These are phyloP conservation scores for Drosophila sulfurigaster DNA, from an alignment of 1,140 invertebrate genomes.

Conservation along the genomic window DNA sequence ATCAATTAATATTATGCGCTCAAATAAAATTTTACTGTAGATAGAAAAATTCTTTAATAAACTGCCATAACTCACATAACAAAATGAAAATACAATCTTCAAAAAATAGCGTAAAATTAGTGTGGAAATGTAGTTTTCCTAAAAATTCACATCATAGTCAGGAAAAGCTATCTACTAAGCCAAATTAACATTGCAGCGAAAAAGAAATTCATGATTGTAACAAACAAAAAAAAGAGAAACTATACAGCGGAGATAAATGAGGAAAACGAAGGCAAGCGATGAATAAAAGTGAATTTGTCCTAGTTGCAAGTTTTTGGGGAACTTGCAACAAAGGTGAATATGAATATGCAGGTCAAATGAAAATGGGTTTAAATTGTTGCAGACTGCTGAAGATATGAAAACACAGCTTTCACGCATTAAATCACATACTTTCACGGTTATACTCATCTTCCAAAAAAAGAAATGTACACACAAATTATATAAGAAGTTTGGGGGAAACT, in stretches of 20 bases:
- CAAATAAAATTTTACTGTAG: neutral
- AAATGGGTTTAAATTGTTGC: neutral
- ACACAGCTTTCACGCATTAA: neutral
- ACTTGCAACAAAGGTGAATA: neutral
- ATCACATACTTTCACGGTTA: neutral
- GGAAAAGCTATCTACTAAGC: neutral
- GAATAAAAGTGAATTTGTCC: neutral
- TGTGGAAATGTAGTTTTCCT: neutral
- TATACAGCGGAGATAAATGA: neutral
- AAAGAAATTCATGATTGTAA: neutral
- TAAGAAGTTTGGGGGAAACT: neutral
- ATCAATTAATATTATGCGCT: slow-evolving; percentile 5
- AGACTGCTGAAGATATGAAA: neutral
- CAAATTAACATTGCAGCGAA: neutral
- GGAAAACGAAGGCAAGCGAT: neutral
- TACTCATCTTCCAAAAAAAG: neutral
- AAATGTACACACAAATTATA: neutral
- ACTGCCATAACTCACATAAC: neutral
- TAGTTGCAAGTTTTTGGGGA: neutral
- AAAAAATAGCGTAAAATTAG: neutral
- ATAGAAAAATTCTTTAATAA: neutral
- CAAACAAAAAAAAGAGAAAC: neutral
- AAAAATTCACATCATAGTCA: neutral
- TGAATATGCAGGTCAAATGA: neutral
- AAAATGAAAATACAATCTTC: neutral